Evolutionary conservation across 2,797 vertebrate species (phyloP).

Genomic region (Chaetodon trifasciatus): DNA sequence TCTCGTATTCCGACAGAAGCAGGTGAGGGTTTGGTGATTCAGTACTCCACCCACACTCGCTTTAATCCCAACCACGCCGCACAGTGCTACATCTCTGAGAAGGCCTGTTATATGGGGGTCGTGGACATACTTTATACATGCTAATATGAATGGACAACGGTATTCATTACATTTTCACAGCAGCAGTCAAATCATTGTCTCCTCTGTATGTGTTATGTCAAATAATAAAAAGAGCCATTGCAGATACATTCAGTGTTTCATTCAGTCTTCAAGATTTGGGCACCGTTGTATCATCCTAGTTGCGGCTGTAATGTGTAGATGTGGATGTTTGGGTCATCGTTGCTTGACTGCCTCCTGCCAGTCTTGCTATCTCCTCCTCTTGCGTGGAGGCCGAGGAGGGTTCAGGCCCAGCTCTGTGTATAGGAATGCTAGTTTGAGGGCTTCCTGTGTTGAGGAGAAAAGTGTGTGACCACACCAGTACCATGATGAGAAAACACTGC

Average conservation of each 20-base stretch:
- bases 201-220: neutral
- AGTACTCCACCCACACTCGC: slow-evolving; percentile 83
- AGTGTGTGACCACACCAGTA: neutral
- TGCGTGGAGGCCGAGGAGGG: slow-evolving; percentile 32
- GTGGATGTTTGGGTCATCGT: neutral
- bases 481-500: neutral
- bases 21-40: slow-evolving; percentile 92
- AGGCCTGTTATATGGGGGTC: slow-evolving; percentile 90
- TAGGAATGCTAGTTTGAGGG: slow-evolving; percentile 92
- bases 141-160: slow-evolving; percentile 65
- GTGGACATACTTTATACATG: slow-evolving; percentile 90
- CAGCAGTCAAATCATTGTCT: neutral
- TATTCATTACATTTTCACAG: neutral
- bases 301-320: neutral
- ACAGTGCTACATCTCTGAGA: slow-evolving; percentile 91
- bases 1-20: slow-evolving; percentile 78
- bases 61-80: slow-evolving; percentile 82
- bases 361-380: slow-evolving; percentile 50
- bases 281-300: neutral
- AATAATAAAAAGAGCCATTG: slow-evolving; percentile 39
- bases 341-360: neutral
- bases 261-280: neutral
- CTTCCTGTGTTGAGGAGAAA: slow-evolving; percentile 84
- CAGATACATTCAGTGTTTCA: neutral
- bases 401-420: slow-evolving; percentile 88